These are phyloP conservation scores for Pelecanoides urinatrix DNA, from an alignment of 2,113 vertebrate species.

Conservation along the genomic window DNA sequence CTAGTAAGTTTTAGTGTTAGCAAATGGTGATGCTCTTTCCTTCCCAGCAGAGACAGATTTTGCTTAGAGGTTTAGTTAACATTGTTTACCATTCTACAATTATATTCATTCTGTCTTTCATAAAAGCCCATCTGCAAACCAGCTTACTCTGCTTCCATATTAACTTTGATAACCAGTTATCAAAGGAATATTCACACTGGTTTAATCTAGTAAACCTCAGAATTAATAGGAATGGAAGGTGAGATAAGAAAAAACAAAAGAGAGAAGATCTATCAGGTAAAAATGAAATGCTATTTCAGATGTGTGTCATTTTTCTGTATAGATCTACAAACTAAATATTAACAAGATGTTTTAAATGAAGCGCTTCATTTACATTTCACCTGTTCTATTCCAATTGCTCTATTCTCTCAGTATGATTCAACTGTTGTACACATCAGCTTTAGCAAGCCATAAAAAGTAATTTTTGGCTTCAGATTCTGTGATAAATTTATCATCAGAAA, in stretches of 20 bases:
- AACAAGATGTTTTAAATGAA: slow-evolving; percentile 32
- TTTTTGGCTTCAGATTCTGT: slow-evolving; percentile 18
- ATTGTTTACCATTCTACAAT: not conserved
- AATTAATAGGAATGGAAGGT: not conserved
- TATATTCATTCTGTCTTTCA: not conserved
- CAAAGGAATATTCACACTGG: not conserved
- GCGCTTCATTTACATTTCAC: slow-evolving; percentile 25
- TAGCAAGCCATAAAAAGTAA: slow-evolving; percentile 6
- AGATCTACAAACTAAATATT: slow-evolving; percentile 44
- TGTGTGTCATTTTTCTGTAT: not conserved
- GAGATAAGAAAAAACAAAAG: not conserved
- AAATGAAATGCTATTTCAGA: slow-evolving; percentile 28
- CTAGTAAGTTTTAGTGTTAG: not conserved
- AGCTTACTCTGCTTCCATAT: not conserved
- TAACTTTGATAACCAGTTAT: not conserved
- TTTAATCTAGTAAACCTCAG: not conserved
- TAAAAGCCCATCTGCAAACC: not conserved
- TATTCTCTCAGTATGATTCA: not conserved
- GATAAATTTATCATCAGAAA: slow-evolving; percentile 60
- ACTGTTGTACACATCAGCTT: not conserved
- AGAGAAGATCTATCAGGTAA: not conserved
- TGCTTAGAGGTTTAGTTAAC: not conserved
- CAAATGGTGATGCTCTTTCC: not conserved
- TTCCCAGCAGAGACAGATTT: not conserved
- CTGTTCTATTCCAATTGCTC: not conserved